phyloP scores from a whole-genome alignment of 2,888 invertebrate species.

The Trissoscelio sp. region DNA sequence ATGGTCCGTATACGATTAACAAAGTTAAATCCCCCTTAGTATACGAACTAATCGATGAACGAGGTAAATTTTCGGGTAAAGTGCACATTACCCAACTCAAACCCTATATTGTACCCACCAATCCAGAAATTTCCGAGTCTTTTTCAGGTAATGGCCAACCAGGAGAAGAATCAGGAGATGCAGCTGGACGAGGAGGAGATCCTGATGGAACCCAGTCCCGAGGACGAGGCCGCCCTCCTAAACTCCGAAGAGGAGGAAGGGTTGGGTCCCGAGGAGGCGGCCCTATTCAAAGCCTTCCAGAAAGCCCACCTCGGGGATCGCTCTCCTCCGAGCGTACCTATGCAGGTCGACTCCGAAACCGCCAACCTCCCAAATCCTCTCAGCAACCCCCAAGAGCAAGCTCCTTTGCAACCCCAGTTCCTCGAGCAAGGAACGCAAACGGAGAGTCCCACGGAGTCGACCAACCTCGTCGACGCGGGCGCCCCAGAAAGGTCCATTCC shows the following conservation, averaged over 20 bases:
- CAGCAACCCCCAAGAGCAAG: too few relatives aligned
- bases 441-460: not conserved
- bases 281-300: not conserved
- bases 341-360: too few relatives aligned
- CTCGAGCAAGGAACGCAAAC: not conserved
- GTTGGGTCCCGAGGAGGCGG: not conserved
- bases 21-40: slow-evolving; percentile 15
- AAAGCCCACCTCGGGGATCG: too few relatives aligned
- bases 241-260: not conserved
- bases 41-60: slow-evolving; percentile 6
- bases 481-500: slow-evolving; percentile 9
- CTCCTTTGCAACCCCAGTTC: too few relatives aligned
- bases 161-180: not conserved
- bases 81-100: slow-evolving; percentile 25
- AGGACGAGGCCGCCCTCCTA: not conserved
- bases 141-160: not conserved
- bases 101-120: slow-evolving; percentile 3
- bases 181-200: not conserved
- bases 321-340: too few relatives aligned
- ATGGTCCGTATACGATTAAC: slow-evolving; percentile 1
- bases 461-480: not conserved
- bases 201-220: not conserved
- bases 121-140: not conserved
- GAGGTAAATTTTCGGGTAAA: slow-evolving; percentile 12
- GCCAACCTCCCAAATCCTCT: too few relatives aligned